Evolutionary conservation across 2,113 vertebrate species (phyloP), one percentile per base, ranked within the genome.

Genomic region (rat (Rattus norvegicus)): DNA sequence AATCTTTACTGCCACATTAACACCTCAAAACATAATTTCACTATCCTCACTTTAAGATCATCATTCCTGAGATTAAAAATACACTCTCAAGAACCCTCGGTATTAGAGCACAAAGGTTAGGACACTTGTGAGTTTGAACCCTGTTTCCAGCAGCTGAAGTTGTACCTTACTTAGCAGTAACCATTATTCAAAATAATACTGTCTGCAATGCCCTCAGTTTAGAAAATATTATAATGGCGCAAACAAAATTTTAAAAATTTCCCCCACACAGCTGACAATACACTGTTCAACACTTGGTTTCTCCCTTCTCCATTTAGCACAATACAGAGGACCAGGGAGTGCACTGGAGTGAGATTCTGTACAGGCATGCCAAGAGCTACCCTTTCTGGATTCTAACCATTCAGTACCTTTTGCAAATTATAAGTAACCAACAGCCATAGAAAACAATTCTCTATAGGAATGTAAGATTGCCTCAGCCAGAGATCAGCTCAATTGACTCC

Each of bases 31-130:
- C 26, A 84, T 88, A 79, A 92, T 17, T 22, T 76, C 56, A 95
- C 52, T 88, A 94, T 19, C 47, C 80, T 94, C 47, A 85, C 52
- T 39, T 95, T n/a, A 30, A 89, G 79, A 90, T 88, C 65, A 88
- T 12, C 49, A 54, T 65, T 90, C 59, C 6, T 17, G 43, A 39
- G 0, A 33, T 65, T 47, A 84, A 73, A 47, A 49, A 84, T 65
- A 59, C 49, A 69, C 30, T 94, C 54, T 59, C 75, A 36, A 92
- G 12, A 20, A 70, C 49, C 33, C 54, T 30, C 56, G 24, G 39
- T 17, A 14, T 61, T n/a, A 65, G 3, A 75, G 39, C 33, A 49
- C 11, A 17, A 65, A 73, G 39, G 52, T 69, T 20, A 94, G 39
- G 39, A 49, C 24, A 33, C 43, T 65, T 86, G 52, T 83, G 63